Evolutionary conservation across 2,113 vertebrate genomes (phyloP).

Genomic region (Nycticryphes semicollaris): DNA sequence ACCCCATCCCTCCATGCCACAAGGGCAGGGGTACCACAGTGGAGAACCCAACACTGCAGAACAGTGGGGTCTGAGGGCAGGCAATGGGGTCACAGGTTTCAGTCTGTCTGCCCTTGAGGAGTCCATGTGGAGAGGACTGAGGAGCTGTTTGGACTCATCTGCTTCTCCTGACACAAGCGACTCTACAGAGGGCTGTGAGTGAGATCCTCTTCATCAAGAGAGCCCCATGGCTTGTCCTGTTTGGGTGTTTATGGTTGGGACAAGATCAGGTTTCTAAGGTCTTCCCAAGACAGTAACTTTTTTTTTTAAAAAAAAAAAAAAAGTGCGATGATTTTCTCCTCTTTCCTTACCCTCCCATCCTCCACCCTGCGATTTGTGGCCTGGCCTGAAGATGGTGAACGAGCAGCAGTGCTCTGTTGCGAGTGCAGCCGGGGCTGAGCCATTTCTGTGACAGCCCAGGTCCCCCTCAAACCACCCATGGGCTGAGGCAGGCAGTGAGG

Average conservation of each 20-base stretch:
- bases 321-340: not conserved
- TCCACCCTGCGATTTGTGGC: conserved; percentile 44
- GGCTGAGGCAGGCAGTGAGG: accelerated
- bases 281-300: not conserved
- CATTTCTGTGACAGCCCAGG: not conserved
- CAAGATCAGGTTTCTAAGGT: not conserved
- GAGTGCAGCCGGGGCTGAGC: not conserved
- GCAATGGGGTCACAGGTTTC: not conserved
- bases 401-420: not conserved
- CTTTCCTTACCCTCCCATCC: conserved; percentile 8
- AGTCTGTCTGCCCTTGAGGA: not conserved
- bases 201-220: not conserved
- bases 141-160: not conserved
- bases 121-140: not conserved
- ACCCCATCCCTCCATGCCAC: accelerated
- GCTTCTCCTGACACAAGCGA: not conserved
- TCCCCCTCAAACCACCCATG: accelerated
- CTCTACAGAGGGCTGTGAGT: not conserved
- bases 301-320: not conserved
- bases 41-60: accelerated
- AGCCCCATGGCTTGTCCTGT: not conserved
- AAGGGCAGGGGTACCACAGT: accelerated
- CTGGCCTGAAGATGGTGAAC: conserved; percentile 58
- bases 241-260: not conserved
- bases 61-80: not conserved